Conservation (phyloP, 1,140 invertebrate species). For the Ganaspis sp. region DNA sequence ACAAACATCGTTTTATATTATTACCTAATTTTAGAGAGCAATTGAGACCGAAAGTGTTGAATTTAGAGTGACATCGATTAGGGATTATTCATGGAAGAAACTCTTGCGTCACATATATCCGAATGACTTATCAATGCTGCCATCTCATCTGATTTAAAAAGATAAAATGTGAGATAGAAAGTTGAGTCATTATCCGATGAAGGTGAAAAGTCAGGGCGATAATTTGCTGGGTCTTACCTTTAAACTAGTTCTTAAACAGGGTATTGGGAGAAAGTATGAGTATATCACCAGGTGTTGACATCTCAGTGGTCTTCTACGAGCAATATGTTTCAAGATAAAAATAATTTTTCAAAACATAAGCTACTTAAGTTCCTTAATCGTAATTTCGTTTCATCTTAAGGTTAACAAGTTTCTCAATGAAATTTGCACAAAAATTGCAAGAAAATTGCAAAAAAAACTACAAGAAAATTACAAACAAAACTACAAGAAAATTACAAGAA, state of each 20-base stretch:
- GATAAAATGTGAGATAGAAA: conserved; percentile 17
- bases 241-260: conserved; percentile 1
- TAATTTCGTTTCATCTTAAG: neutral
- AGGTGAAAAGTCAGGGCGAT: conserved; percentile 28
- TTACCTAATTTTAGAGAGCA: too few relatives aligned
- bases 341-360: conserved; percentile 3
- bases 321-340: neutral
- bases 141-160: conserved; percentile 14
- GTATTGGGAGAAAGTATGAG: conserved; percentile 19
- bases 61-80: neutral
- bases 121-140: neutral
- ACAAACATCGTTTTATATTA: too few relatives aligned
- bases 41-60: neutral
- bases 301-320: neutral
- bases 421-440: neutral
- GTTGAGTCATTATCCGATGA: conserved; percentile 6
- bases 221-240: conserved; percentile 23
- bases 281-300: conserved; percentile 5
- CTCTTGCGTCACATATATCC: neutral
- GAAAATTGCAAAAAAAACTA: too few relatives aligned
- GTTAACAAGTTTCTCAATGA: neutral
- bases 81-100: neutral
- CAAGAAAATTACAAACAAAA: too few relatives aligned
- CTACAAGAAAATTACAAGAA: too few relatives aligned
- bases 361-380: neutral